Evolutionary conservation across 1,140 invertebrate genomes (phyloP), one percentile per base, ranked within the genome.

Genomic region (Maconellicoccus hirsutus): DNA sequence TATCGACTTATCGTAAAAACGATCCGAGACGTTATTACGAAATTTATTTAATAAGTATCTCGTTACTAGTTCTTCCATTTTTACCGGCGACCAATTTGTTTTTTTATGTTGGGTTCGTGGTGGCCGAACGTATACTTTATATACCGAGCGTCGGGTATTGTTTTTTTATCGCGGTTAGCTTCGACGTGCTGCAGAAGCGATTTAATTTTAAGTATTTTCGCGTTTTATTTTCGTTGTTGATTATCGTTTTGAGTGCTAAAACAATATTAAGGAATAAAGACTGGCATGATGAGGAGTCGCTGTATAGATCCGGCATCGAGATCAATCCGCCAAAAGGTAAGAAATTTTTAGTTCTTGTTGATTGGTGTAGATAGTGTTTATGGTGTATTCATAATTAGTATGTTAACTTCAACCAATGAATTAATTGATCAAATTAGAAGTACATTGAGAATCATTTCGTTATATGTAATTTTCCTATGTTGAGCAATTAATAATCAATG

Each of bases 271-370:
- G 96, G 72, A 98, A 98, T 79, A 79, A 83, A 69, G 95, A 97
- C 78, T 98, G 96, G 96, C 81, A 83, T 70, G 88, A 93, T 73
- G 96, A 98, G 80, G 96, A 98, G 81, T 89, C 87, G 73, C 84
- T 98, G 0, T 98, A 97, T 80, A 82, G 87, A 75, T 93, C 94
- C 59, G 96, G 95, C 8, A 84, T 98, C 69, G 79, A 85, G 70
- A 87, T 98, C 74, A 98, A 98, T 82, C 95, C 96, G 71, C 93
- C 96, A n/a, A 98, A 98, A 91, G 93, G 95, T 97, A 81, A 86
- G 83, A 52, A 16, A 16, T 52, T 16, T 52, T 52, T 52, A 16
- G 42, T 52, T 52, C 12, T 33, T 6, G 4, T 33, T 33, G 12
- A 3, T 33, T 6, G 29, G 29, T 33, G 12, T 33, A 33, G 29